Conservation (phyloP, 64 coral and sea anemone species). For the Montipora cactus region DNA sequence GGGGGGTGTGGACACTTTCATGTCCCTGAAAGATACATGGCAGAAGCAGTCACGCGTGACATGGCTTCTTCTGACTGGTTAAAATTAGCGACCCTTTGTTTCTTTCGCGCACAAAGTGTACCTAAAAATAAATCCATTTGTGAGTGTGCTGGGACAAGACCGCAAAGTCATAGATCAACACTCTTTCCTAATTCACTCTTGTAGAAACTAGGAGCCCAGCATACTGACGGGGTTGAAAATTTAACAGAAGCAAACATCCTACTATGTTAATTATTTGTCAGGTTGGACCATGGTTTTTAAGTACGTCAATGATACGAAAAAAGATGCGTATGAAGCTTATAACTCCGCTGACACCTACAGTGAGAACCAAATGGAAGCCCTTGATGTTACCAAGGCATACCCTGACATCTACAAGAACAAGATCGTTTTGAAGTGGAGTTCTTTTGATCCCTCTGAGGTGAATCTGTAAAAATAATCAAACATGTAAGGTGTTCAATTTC, state of each 20-base stretch:
- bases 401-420: constrained; percentile 32
- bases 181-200: too few species aligned
- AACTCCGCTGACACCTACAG: neutral
- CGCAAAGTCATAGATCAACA: too few species aligned
- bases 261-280: neutral
- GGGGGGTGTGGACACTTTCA: neutral
- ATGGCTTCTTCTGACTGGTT: too few species aligned
- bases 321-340: neutral
- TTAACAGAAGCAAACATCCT: too few species aligned
- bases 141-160: too few species aligned
- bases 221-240: neutral
- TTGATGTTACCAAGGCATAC: neutral
- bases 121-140: too few species aligned
- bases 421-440: constrained; percentile 23
- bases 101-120: too few species aligned
- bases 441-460: constrained; percentile 3
- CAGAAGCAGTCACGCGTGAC: too few species aligned
- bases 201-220: neutral
- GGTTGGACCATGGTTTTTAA: constrained; percentile 66
- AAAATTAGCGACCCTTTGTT: too few species aligned
- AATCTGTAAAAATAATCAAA: neutral
- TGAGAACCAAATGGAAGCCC: neutral
- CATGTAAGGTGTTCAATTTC: neutral
- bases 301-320: neutral
- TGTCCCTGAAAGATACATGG: too few species aligned